A percentile compares a stretch with the other conserved stretches of the same genome.
Conservation (phyloP, 2,113 vertebrate species). For the Albula goreensis region DNA sequence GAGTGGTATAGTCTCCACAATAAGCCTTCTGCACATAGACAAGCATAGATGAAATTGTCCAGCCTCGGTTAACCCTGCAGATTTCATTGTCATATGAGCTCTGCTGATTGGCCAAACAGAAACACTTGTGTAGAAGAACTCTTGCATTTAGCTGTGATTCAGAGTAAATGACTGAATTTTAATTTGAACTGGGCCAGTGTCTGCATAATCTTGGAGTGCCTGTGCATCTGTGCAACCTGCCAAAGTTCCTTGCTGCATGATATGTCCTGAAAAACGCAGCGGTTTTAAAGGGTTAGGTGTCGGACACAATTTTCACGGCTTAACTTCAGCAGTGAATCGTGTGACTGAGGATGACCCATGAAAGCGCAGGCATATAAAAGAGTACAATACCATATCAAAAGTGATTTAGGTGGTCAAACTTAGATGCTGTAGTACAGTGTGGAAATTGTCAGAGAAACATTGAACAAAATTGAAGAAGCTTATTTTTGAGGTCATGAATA, state of each 20-base stretch:
- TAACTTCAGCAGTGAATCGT: neutral
- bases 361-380: neutral
- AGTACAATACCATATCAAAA: constrained; percentile 1
- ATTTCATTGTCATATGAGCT: too few relatives aligned
- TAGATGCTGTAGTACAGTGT: neutral
- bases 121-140: too few relatives aligned
- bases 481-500: neutral
- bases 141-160: too few relatives aligned
- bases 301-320: constrained; percentile 6
- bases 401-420: neutral
- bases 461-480: constrained; percentile 20
- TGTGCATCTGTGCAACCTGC: neutral
- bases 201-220: neutral
- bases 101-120: too few relatives aligned
- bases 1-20: neutral
- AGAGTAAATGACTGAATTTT: neutral
- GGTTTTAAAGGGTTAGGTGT: neutral
- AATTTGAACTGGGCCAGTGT: neutral
- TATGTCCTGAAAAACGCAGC: neutral
- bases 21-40: too few relatives aligned
- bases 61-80: too few relatives aligned
- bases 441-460: constrained; percentile 7
- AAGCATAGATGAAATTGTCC: too few relatives aligned
- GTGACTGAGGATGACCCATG: neutral
- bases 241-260: neutral